A percentile compares a stretch with the other conserved stretches of the same genome.
Evolutionary conservation across 2,888 invertebrate genomes (phyloP).

Genomic region (Coleophora deauratella): DNA sequence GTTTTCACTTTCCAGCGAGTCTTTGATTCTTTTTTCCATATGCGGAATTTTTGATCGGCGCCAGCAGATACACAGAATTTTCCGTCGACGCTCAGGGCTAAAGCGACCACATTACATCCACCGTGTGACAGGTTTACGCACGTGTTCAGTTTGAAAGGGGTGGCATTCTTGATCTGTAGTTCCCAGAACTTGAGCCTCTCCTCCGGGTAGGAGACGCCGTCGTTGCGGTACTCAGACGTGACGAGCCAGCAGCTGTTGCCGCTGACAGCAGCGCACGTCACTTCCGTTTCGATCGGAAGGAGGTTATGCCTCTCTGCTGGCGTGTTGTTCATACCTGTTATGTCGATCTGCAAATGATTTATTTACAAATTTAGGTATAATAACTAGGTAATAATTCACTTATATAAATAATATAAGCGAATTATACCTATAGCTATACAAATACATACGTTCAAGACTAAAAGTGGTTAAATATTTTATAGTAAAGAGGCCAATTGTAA

Average conservation of each 20-base stretch:
- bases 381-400: too few relatives aligned
- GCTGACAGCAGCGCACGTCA: constrained; percentile 54
- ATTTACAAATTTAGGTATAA: too few relatives aligned
- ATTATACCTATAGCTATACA: too few relatives aligned
- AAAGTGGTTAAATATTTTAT: too few relatives aligned
- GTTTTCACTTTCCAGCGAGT: constrained; percentile 21
- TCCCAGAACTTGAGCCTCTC: constrained; percentile 62
- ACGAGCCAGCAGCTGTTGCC: constrained; percentile 53
- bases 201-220: constrained; percentile 54
- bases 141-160: constrained; percentile 51
- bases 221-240: constrained; percentile 62
- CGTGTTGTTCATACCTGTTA: constrained; percentile 55
- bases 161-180: constrained; percentile 24
- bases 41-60: constrained; percentile 55
- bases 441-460: too few relatives aligned
- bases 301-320: constrained; percentile 56
- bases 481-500: too few relatives aligned
- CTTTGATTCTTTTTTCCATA: constrained; percentile 46
- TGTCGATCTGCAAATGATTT: constrained; percentile 54
- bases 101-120: constrained; percentile 50
- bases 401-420: too few relatives aligned
- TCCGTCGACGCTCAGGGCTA: constrained; percentile 47
- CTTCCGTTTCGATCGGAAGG: constrained; percentile 57
- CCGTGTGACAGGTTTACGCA: constrained; percentile 61
- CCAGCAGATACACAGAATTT: constrained; percentile 62